These are phyloP conservation scores for Probaryconus sp. DNA, from an alignment of 1,140 invertebrate species.

Conservation along the genomic window DNA sequence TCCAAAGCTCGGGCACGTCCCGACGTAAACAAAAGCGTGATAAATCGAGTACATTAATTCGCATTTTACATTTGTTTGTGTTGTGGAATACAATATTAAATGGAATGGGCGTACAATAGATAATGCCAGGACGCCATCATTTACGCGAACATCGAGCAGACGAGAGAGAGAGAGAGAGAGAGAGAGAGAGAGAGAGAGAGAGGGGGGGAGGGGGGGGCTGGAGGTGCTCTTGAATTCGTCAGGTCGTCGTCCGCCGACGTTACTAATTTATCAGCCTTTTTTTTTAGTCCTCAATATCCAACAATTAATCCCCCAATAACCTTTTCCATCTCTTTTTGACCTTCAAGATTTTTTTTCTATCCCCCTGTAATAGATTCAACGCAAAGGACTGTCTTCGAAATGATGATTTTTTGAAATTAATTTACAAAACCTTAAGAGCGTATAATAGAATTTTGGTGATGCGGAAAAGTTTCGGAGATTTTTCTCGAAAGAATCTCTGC, in stretches of 20 bases:
- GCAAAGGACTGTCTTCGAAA: no score
- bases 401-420: no score
- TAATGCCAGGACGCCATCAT: slow-evolving; percentile 76
- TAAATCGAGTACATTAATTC: slow-evolving; percentile 78
- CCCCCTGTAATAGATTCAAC: no score
- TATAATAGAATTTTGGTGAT: no score
- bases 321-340: no score
- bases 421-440: no score
- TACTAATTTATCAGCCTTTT: slow-evolving; percentile 29
- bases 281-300: slow-evolving; percentile 22
- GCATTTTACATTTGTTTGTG: slow-evolving; percentile 78
- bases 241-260: slow-evolving; percentile 20
- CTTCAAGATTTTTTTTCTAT: no score
- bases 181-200: no score
- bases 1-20: slow-evolving; percentile 67
- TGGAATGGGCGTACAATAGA: slow-evolving; percentile 78
- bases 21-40: slow-evolving; percentile 76
- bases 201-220: no score
- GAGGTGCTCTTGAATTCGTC: slow-evolving; percentile 52
- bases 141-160: slow-evolving; percentile 70
- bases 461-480: no score
- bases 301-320: no score
- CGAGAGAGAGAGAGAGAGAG: no score
- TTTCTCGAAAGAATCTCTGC: slow-evolving; percentile 39
- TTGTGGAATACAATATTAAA: slow-evolving; percentile 79